A percentile compares a stretch with the other conserved stretches of the same genome.
phyloP scores from a whole-genome alignment of 2,113 vertebrate genomes.

The Ciconia stormi region DNA sequence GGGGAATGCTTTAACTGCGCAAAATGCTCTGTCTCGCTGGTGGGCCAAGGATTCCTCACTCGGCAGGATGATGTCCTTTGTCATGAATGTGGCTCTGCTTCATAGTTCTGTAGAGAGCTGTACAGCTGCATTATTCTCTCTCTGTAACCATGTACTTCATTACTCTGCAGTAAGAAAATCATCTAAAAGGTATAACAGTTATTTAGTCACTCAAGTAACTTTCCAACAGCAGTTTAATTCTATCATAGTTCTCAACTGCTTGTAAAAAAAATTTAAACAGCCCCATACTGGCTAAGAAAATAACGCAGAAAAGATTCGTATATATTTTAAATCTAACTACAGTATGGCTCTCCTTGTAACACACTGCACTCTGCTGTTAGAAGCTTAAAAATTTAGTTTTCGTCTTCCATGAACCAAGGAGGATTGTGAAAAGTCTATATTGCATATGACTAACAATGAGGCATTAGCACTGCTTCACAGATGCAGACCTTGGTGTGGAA shows the following conservation, averaged over 20 bases:
- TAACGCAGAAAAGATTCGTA: neutral
- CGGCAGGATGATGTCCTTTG: conserved; percentile 84
- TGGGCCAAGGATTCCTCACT: conserved; percentile 83
- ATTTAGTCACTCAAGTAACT: neutral
- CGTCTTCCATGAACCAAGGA: neutral
- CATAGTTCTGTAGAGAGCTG: conserved; percentile 61
- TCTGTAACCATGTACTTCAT: neutral
- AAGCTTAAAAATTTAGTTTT: neutral
- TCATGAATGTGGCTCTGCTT: conserved; percentile 82
- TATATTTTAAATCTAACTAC: neutral
- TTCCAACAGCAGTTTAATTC: neutral
- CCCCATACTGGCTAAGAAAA: neutral
- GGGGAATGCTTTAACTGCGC: conserved; percentile 75
- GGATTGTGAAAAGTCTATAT: neutral
- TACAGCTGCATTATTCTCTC: neutral
- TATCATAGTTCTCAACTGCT: neutral
- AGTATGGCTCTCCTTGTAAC: conserved; percentile 44
- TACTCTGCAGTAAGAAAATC: neutral
- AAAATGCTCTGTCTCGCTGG: conserved; percentile 57
- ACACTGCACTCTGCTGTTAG: conserved; percentile 74
- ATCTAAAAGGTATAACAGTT: neutral
- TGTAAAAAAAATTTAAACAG: neutral
- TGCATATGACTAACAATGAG: neutral
- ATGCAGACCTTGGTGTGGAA: neutral
- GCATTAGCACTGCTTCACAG: neutral